Base-by-base conservation (phyloP, 2,113 vertebrate species). In the Vulpes vulpes region DNA sequence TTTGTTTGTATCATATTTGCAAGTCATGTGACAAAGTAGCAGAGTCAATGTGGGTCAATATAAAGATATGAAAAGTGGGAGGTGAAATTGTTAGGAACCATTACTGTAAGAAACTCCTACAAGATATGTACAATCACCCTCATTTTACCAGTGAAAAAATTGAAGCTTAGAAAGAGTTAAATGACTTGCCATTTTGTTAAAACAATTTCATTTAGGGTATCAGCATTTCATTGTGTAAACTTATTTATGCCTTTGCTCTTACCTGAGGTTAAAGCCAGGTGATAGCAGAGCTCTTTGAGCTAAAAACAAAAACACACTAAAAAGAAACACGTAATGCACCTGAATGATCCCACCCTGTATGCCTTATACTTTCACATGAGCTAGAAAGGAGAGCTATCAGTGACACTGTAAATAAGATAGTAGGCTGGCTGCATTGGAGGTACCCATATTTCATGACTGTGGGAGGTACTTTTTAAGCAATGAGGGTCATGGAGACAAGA, bases 401-500 rank as follows among this genome's bases (percentile, higher is more conserved):
- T 59, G 67, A 15, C 67, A 9, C 22, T 91, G 14, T 60, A 79
- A 87, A 90, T 71, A 85, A 94, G 35, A 96, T 32, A n/a, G 79
- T 19, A 81, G 71, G 35, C 16, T 88, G 83, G 9, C 8, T 97
- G 30, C 9, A 15, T 74, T 95, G 74, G 62, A 97, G 95, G 55
- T 1, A 14, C 53, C 97, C 15, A 16, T 97, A 96, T 82, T 80
- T 98, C 69, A 59, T 89, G 1, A 93, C 38, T 94, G 22, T 96
- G 84, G 96, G 73, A 90, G 67, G 38, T 78, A 11, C 0, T 0
- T n/a, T 98, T 98, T 97, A 87, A 97, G 82, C 94, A 82, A 97
- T 69, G 94, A 98, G 96, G 14, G 53, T n/a, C n/a, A 17, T 96
- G 53, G 92, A 91, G 78, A 96, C 55, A 96, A 55, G 76, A 97